These are phyloP conservation scores for Neotragus moschatus DNA, from an alignment of 2,113 vertebrate species.

Conservation along the genomic window DNA sequence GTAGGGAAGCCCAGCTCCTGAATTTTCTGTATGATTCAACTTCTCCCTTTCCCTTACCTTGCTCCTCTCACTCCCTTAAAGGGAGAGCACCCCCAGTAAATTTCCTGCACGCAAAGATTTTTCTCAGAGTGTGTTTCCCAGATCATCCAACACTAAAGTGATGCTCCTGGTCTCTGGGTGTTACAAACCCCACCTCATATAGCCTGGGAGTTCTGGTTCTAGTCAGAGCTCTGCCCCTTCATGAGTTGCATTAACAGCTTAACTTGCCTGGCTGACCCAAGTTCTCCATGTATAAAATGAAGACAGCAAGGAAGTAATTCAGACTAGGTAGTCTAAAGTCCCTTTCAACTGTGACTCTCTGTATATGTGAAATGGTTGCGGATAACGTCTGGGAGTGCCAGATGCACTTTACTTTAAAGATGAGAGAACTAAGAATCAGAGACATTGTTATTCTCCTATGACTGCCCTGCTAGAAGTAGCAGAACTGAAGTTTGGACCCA, in stretches of 20 bases:
- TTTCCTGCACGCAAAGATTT: neutral
- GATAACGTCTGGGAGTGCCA: neutral
- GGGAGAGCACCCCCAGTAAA: neutral
- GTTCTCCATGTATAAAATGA: neutral
- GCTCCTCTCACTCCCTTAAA: neutral
- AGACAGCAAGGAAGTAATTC: neutral
- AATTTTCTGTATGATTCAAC: neutral
- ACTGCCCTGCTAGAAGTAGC: neutral
- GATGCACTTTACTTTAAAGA: neutral
- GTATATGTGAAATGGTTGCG: neutral
- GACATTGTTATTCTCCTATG: neutral
- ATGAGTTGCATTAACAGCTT: neutral
- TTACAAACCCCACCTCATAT: neutral
- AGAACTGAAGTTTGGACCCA: neutral
- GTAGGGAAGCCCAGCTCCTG: neutral
- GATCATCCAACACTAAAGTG: neutral
- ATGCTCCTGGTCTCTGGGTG: fast-evolving
- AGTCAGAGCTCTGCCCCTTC: neutral
- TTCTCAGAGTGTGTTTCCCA: neutral
- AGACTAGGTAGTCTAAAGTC: too few relatives aligned
- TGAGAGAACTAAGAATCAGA: neutral
- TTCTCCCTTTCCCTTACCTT: neutral
- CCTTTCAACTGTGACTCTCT: neutral
- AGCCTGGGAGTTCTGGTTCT: neutral
- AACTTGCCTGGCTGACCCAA: neutral